Percentiles rank a stretch among this genome's conserved stretches.
Conservation (phyloP, 2,888 invertebrate species). For the Xanthostigma xanthostigma region DNA sequence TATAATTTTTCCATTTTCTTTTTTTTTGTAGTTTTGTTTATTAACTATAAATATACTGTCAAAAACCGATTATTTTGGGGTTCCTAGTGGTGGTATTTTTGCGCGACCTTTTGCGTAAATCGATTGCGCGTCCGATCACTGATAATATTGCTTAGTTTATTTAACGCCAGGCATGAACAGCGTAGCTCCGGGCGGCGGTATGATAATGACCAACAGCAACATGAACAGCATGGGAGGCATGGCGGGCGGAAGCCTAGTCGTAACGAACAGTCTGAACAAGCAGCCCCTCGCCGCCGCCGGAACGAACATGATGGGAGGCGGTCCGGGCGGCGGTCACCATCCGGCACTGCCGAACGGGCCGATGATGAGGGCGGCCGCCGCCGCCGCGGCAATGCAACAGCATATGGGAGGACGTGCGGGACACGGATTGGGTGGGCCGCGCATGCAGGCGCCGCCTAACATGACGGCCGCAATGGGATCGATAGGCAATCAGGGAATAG, state of each 20-base stretch:
- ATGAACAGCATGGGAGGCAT: constrained; percentile 51
- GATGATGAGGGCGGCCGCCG: constrained; percentile 39
- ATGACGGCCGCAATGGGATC: constrained; percentile 20
- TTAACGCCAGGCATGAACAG: constrained; percentile 44
- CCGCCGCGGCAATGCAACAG: constrained; percentile 29
- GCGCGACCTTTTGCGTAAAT: not conserved
- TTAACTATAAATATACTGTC: too few species aligned
- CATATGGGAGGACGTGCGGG: constrained; percentile 29
- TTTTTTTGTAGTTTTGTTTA: too few species aligned
- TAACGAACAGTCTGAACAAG: constrained; percentile 60
- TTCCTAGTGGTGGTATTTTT: not conserved
- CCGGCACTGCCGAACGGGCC: constrained; percentile 66
- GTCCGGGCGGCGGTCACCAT: constrained; percentile 32
- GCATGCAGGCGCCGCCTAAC: constrained; percentile 43
- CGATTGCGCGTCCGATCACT: not conserved
- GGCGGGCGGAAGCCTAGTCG: constrained; percentile 58
- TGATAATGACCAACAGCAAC: constrained; percentile 69
- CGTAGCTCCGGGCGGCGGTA: constrained; percentile 44
- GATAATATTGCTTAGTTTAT: constrained; percentile 8
- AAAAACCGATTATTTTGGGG: not conserved
- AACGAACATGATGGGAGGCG: constrained; percentile 43
- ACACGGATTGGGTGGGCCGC: constrained; percentile 39
- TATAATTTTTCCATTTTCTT: too few species aligned
- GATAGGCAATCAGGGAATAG: constrained; percentile 17
- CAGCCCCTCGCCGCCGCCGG: constrained; percentile 41